These are phyloP conservation scores for Tetramorium simillimum DNA, from an alignment of 1,140 invertebrate genomes.

Conservation along the genomic window DNA sequence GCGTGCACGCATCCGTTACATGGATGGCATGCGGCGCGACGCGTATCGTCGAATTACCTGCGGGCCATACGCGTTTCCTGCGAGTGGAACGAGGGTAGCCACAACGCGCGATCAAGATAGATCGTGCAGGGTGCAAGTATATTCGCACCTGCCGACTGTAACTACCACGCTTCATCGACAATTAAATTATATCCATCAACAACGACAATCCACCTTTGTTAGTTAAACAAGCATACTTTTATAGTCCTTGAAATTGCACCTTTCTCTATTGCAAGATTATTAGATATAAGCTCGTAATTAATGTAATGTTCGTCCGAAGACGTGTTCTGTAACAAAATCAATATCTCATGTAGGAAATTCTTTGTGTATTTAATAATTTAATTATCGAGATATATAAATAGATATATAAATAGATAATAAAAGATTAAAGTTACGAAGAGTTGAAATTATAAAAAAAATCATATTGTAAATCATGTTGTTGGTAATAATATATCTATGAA, in stretches of 20 bases:
- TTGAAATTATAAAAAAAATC: neutral
- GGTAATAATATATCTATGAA: neutral
- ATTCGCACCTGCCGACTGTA: constrained; percentile 33
- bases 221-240: neutral
- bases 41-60: constrained; percentile 33
- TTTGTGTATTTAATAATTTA: constrained; percentile 1
- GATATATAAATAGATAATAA: no score
- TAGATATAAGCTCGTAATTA: neutral
- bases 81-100: constrained; percentile 14
- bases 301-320: neutral
- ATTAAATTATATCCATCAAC: constrained; percentile 24
- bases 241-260: neutral
- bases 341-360: neutral
- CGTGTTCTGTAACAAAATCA: neutral
- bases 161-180: neutral
- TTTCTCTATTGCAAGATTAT: neutral
- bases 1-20: constrained; percentile 43
- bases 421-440: neutral
- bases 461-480: neutral
- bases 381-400: neutral
- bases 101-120: constrained; percentile 34
- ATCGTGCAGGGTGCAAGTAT: constrained; percentile 25
- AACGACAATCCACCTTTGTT: neutral
- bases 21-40: constrained; percentile 16
- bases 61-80: constrained; percentile 23